Evolutionary conservation across 2,797 vertebrate genomes (phyloP).

Genomic region (Ambastaia sidthimunki): DNA sequence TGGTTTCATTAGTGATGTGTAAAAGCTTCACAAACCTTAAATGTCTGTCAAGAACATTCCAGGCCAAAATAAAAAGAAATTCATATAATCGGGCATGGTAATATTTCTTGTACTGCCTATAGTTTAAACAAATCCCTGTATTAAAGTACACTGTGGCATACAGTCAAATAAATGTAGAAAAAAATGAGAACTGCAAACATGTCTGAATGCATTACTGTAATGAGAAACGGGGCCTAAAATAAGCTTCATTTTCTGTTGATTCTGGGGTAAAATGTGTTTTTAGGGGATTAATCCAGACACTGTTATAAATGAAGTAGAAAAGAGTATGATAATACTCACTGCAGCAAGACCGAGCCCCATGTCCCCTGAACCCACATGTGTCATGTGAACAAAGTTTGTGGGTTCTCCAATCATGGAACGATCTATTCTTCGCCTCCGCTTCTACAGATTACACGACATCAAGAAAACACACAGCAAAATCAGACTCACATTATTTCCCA

Average conservation of each 20-base stretch:
- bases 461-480: neutral
- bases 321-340: constrained; percentile 67
- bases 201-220: neutral
- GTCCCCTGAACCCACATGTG: constrained; percentile 77
- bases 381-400: constrained; percentile 82
- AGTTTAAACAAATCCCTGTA: no score
- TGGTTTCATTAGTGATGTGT: neutral
- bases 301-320: neutral
- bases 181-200: neutral
- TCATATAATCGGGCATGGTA: no score
- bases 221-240: neutral
- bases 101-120: no score
- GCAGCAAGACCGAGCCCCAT: constrained; percentile 67
- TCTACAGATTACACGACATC: constrained; percentile 63
- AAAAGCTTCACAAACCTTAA: neutral
- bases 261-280: neutral
- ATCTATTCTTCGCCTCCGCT: constrained; percentile 76
- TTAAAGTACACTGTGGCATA: no score
- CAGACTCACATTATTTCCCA: neutral
- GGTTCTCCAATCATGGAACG: constrained; percentile 82
- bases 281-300: neutral
- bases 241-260: no score
- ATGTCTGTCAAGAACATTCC: neutral
- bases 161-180: no score
- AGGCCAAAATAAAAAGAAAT: no score